Percentiles rank a stretch among this genome's conserved stretches.
These are phyloP conservation scores for Actinia tenebrosa DNA, from an alignment of 64 coral and sea anemone genomes.

Conservation along the genomic window DNA sequence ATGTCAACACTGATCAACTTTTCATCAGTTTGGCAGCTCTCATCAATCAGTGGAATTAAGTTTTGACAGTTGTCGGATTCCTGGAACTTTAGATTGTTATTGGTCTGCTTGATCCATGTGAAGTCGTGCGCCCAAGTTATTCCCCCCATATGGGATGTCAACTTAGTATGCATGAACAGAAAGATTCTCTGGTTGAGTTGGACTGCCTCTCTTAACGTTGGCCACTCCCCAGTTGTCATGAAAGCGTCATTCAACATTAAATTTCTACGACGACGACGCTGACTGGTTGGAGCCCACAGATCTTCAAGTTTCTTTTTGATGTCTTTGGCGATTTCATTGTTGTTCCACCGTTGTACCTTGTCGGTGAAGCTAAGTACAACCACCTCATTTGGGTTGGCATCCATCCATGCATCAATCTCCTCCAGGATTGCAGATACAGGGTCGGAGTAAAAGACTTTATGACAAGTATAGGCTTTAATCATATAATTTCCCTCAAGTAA, in stretches of 20 bases:
- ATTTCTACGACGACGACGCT: neutral
- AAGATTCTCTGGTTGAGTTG: conserved; percentile 34
- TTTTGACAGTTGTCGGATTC: conserved; percentile 2
- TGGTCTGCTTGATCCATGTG: conserved; percentile 1
- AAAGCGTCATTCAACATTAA: conserved; percentile 11
- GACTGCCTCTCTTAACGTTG: conserved; percentile 35
- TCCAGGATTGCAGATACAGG: conserved; percentile 1
- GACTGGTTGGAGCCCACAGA: conserved; percentile 14
- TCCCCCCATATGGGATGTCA: conserved; percentile 4
- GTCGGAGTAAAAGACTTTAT: conserved; percentile 3
- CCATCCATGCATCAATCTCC: conserved; percentile 34
- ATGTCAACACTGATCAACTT: conserved; percentile 10
- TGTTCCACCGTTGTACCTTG: conserved; percentile 4
- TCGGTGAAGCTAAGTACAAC: conserved; percentile 21
- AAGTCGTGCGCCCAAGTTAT: neutral
- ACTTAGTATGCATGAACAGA: conserved; percentile 25
- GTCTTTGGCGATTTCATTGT: neutral
- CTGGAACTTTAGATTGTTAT: neutral
- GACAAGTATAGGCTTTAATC: neutral
- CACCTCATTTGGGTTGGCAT: conserved; percentile 21
- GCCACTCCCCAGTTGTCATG: conserved; percentile 14
- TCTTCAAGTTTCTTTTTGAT: conserved; percentile 11
- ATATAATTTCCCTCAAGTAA: neutral
- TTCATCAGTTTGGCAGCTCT: neutral
- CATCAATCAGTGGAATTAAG: neutral